These are phyloP conservation scores for Drosophila gunungcola DNA, from an alignment of 1,140 invertebrate genomes.

Conservation along the genomic window DNA sequence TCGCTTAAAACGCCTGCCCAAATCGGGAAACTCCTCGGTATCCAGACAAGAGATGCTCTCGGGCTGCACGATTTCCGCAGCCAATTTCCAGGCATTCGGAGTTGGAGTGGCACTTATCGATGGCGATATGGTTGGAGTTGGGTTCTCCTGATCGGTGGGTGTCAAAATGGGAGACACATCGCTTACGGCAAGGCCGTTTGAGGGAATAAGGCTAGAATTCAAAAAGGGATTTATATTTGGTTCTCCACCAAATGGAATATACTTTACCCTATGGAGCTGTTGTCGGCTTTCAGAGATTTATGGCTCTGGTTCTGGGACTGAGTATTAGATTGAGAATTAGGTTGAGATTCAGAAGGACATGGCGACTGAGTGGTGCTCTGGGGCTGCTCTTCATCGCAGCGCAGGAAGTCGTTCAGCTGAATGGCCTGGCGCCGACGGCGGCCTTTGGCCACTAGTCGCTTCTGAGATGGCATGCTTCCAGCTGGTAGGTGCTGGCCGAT, in stretches of 20 bases:
- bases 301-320: no score
- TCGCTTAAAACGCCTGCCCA: conserved; percentile 5
- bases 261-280: conserved; percentile 12
- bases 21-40: conserved; percentile 3
- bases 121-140: neutral
- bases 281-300: neutral
- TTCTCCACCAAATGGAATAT: no score
- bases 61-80: neutral
- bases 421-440: conserved; percentile 15
- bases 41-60: neutral
- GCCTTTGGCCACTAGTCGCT: conserved; percentile 19
- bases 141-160: neutral
- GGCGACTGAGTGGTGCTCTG: no score
- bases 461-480: conserved; percentile 74
- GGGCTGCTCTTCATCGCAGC: neutral
- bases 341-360: no score
- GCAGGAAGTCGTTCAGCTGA: conserved; percentile 36
- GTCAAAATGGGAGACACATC: conserved; percentile 5
- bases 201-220: conserved; percentile 11
- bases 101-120: neutral
- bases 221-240: no score
- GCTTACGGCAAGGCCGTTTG: neutral
- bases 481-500: conserved; percentile 37
- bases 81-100: neutral
- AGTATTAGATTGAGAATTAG: no score